These are phyloP conservation scores for Actinia equina DNA, from an alignment of 64 coral and sea anemone species.

Conservation along the genomic window DNA sequence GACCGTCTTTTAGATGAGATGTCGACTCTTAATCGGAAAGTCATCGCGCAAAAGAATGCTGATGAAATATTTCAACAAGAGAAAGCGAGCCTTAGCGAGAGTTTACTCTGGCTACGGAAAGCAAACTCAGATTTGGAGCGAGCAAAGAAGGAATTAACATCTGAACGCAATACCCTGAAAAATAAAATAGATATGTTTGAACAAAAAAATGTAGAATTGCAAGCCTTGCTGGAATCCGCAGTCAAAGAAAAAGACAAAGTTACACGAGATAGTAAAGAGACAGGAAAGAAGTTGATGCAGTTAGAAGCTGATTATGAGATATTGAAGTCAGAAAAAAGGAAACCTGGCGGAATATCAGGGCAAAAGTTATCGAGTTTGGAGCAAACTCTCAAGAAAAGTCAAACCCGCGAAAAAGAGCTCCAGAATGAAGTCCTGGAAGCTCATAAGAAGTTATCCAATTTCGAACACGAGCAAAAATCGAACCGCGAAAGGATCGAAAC, in stretches of 20 bases:
- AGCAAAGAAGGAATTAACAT: slow-evolving; percentile 57
- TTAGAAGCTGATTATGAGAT: slow-evolving; percentile 87
- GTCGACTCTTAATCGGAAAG: slow-evolving; percentile 64
- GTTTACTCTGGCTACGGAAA: slow-evolving; percentile 52
- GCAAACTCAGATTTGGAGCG: slow-evolving; percentile 54
- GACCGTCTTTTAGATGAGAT: slow-evolving; percentile 78
- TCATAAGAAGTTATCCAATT: slow-evolving; percentile 70
- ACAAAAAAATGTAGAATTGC: slow-evolving; percentile 69
- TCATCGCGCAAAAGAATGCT: slow-evolving; percentile 58
- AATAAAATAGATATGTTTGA: slow-evolving; percentile 62
- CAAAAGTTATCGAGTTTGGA: slow-evolving; percentile 53
- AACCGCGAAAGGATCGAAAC: slow-evolving; percentile 66
- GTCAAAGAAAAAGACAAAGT: slow-evolving; percentile 60
- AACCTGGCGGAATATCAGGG: slow-evolving; percentile 22
- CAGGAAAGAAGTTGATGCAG: slow-evolving; percentile 60
- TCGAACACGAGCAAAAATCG: slow-evolving; percentile 82
- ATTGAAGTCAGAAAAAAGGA: slow-evolving; percentile 11
- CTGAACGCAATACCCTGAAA: slow-evolving; percentile 62
- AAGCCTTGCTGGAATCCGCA: slow-evolving; percentile 64
- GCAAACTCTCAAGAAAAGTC: slow-evolving; percentile 64
- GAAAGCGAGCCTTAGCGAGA: slow-evolving; percentile 62
- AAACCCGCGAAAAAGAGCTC: slow-evolving; percentile 90
- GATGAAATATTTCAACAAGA: slow-evolving; percentile 71
- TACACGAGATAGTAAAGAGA: slow-evolving; percentile 45
- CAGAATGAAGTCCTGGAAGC: slow-evolving; percentile 75